Evolutionary conservation across 2,113 vertebrate genomes (phyloP).

Genomic region (Cyanoramphus novaezelandiae): DNA sequence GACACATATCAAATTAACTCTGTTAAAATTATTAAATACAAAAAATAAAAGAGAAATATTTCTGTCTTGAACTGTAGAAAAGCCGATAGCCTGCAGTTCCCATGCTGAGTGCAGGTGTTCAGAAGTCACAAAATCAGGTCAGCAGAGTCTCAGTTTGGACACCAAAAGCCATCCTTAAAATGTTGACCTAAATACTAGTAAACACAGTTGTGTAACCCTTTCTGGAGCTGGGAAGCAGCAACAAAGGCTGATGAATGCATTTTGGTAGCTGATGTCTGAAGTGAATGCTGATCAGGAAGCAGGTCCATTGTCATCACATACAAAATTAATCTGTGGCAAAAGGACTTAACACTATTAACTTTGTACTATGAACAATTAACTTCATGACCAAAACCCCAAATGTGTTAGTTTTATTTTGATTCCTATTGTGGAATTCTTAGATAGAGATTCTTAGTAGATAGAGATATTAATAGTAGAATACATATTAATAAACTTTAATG

Average conservation of each 20-base stretch:
- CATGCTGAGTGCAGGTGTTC: not conserved
- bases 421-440: not conserved
- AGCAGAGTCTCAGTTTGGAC: not conserved
- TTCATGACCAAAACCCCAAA: not conserved
- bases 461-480: not conserved
- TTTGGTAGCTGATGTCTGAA: not conserved
- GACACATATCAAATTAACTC: not conserved
- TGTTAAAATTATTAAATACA: not conserved
- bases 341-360: not conserved
- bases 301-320: not conserved
- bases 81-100: not conserved
- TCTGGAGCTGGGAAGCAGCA: not conserved
- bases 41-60: not conserved
- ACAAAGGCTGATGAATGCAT: not conserved
- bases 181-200: slow-evolving; percentile 26
- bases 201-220: not conserved
- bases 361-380: not conserved
- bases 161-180: not conserved
- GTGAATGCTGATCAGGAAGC: not conserved
- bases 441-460: not conserved
- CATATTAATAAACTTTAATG: not conserved
- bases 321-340: not conserved
- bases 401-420: not conserved
- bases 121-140: slow-evolving; percentile 23
- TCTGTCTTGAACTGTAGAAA: not conserved